These are phyloP conservation scores for Ophthalmolycus amberensis DNA, from an alignment of 2,113 vertebrate genomes.

Conservation along the genomic window DNA sequence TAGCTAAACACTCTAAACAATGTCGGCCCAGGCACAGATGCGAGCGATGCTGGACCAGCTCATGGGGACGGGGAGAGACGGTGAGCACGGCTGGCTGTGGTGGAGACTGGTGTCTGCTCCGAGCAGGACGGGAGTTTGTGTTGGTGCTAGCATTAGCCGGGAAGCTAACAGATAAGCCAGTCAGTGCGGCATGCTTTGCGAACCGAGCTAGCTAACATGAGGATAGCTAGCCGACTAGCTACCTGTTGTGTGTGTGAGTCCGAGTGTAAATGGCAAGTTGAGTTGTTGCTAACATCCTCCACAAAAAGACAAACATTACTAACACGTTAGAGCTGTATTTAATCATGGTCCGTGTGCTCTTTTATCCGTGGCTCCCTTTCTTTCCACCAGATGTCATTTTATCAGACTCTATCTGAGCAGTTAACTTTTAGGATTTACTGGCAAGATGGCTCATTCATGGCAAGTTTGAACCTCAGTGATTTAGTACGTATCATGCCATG, in stretches of 20 bases:
- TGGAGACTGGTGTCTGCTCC: no score
- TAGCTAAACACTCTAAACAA: conserved; percentile 66
- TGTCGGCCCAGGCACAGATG: conserved; percentile 99
- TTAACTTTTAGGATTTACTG: conserved; percentile 32
- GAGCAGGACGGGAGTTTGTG: neutral
- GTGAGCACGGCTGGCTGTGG: conserved; percentile 80
- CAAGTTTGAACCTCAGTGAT: neutral
- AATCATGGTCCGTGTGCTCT: neutral
- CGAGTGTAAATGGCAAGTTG: conserved; percentile 8
- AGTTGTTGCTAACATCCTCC: neutral
- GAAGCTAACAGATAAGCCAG: conserved; percentile 37
- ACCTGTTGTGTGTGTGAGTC: conserved; percentile 70
- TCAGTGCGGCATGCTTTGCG: conserved; percentile 39
- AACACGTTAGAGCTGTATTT: neutral
- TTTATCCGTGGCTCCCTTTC: neutral
- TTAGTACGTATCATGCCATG: neutral
- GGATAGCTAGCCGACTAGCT: conserved; percentile 50
- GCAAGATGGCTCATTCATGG: neutral
- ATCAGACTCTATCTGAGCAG: neutral
- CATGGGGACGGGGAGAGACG: conserved; percentile 97
- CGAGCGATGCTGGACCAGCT: conserved; percentile 98
- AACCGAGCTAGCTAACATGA: conserved; percentile 51
- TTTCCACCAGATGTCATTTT: neutral
- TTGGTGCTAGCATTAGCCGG: conserved; percentile 55
- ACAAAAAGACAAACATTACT: neutral